phyloP scores from a whole-genome alignment of 2,888 invertebrate species.

The Ommatoiulus sabulosus region DNA sequence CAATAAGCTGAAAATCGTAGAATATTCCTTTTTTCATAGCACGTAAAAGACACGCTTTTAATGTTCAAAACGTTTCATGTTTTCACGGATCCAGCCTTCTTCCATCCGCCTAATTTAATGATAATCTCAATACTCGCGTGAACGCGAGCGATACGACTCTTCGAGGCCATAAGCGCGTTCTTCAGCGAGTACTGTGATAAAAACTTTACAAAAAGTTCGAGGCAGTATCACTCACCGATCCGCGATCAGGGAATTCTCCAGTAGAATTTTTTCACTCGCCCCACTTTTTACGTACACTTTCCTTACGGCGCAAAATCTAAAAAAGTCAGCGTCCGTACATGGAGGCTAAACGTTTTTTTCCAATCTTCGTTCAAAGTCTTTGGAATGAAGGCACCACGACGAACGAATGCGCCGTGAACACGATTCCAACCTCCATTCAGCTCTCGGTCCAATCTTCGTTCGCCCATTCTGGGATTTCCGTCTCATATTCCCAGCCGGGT shows the following conservation, averaged over 20 bases:
- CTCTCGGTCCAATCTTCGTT: conserved; percentile 48
- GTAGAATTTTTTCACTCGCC: background rate
- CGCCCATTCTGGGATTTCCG: conserved; percentile 93
- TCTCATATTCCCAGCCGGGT: conserved; percentile 94
- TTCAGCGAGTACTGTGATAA: too few relatives aligned
- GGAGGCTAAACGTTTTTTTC: too few relatives aligned
- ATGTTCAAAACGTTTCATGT: too few relatives aligned
- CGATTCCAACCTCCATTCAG: background rate
- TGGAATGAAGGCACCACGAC: background rate
- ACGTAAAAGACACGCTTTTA: too few relatives aligned
- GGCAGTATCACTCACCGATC: conserved; percentile 18
- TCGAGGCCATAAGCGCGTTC: too few relatives aligned
- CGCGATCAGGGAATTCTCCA: background rate
- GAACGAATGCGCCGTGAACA: background rate
- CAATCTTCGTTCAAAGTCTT: background rate
- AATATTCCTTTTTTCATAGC: too few relatives aligned
- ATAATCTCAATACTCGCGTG: too few relatives aligned
- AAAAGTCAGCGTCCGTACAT: background rate
- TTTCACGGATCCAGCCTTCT: too few relatives aligned
- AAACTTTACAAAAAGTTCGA: background rate
- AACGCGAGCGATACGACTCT: too few relatives aligned
- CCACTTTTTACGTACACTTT: background rate
- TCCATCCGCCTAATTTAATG: too few relatives aligned
- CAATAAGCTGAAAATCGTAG: too few relatives aligned
- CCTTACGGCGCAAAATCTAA: background rate